phyloP scores from a whole-genome alignment of 1,140 invertebrate species.

The Tachypleus tridentatus region DNA sequence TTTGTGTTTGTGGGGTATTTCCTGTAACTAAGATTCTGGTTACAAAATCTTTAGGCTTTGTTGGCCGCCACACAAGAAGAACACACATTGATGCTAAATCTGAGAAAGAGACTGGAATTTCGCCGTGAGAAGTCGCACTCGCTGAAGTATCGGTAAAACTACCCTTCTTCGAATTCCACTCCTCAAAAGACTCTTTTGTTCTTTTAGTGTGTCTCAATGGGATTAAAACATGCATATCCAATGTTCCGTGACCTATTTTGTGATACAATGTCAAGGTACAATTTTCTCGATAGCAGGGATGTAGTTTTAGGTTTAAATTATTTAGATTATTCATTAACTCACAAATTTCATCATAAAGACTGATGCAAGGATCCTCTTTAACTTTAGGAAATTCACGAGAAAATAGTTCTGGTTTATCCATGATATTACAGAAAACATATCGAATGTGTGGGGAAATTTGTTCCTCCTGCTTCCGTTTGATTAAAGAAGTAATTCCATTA shows the following conservation, averaged over 20 bases:
- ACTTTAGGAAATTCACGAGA: slow-evolving; percentile 48
- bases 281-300: slow-evolving; percentile 61
- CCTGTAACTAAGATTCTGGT: no score
- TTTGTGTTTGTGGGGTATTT: no score
- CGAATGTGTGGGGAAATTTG: slow-evolving; percentile 90
- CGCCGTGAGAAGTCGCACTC: slow-evolving; percentile 10
- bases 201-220: slow-evolving; percentile 83
- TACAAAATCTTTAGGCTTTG: no score
- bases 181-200: slow-evolving; percentile 79
- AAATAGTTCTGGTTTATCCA: slow-evolving; percentile 39
- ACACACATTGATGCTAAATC: no score
- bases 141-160: slow-evolving; percentile 35
- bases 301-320: slow-evolving; percentile 65
- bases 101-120: slow-evolving; percentile 33
- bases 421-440: slow-evolving; percentile 86
- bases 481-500: slow-evolving; percentile 68
- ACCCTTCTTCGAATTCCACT: slow-evolving; percentile 52
- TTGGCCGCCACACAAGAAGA: no score
- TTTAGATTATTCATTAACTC: slow-evolving; percentile 71
- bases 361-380: slow-evolving; percentile 64
- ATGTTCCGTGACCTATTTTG: slow-evolving; percentile 87
- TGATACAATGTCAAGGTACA: slow-evolving; percentile 78
- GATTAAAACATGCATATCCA: slow-evolving; percentile 94
- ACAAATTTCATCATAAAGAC: slow-evolving; percentile 71
- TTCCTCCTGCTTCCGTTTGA: slow-evolving; percentile 57